Percentiles rank a stretch among this genome's conserved stretches.
Evolutionary conservation across 1,140 invertebrate genomes (phyloP).

Genomic region (Hylyphantes graminicola): DNA sequence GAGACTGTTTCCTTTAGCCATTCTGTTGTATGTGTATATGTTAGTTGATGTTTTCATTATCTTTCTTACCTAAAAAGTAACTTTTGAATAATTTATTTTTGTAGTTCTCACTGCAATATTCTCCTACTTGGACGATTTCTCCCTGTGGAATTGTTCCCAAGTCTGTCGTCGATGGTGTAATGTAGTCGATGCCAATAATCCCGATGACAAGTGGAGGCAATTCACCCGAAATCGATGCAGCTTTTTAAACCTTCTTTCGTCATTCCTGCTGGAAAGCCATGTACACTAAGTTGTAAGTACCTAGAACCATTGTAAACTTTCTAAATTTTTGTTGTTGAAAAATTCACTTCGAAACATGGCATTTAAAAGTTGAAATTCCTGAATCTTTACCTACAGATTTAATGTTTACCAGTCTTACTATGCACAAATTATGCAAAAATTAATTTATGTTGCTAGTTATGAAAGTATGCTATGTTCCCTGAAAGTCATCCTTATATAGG

Average conservation of each 20-base stretch:
- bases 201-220: conserved; percentile 80
- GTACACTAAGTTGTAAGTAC: conserved; percentile 73
- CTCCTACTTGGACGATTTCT: conserved; percentile 89
- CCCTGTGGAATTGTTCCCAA: conserved; percentile 85
- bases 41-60: not conserved
- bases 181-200: conserved; percentile 80
- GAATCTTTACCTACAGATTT: too few species aligned
- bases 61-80: not conserved
- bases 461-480: too few species aligned
- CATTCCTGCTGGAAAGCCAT: conserved; percentile 81
- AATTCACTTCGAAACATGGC: too few species aligned
- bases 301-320: conserved; percentile 1
- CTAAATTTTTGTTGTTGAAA: not conserved
- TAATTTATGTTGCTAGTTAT: too few species aligned
- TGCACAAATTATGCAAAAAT: too few species aligned
- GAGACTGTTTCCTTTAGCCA: not conserved
- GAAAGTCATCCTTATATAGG: too few species aligned
- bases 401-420: too few species aligned
- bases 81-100: conserved; percentile 63
- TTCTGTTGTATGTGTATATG: not conserved
- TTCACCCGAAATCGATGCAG: conserved; percentile 82
- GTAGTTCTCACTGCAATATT: conserved; percentile 87
- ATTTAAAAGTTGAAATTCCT: too few species aligned
- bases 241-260: conserved; percentile 79
- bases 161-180: conserved; percentile 87